Conservation (phyloP, 2,113 vertebrate species). For the Progne subis region DNA sequence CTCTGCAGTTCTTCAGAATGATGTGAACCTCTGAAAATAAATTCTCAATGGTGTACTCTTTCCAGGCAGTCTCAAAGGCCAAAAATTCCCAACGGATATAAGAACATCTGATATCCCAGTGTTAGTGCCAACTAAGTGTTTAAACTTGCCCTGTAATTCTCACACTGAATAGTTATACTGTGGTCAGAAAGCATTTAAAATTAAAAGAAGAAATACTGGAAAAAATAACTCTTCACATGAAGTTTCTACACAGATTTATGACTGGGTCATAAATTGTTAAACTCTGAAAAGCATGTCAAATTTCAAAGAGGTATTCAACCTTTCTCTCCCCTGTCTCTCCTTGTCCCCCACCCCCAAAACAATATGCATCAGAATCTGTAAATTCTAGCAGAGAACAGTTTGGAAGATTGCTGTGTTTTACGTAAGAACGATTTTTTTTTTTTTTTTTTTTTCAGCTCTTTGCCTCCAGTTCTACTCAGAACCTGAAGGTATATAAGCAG, state of each 20-base stretch:
- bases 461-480: neutral
- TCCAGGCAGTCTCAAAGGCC: neutral
- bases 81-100: neutral
- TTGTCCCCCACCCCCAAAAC: neutral
- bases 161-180: neutral
- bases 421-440: rapidly evolving
- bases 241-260: neutral
- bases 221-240: neutral
- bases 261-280: neutral
- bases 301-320: neutral
- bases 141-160: neutral
- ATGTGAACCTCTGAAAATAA: neutral
- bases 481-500: constrained; percentile 21
- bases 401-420: rapidly evolving
- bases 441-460: neutral
- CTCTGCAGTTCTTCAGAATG: neutral
- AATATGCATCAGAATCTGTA: neutral
- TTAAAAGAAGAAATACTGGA: neutral
- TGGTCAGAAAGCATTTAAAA: neutral
- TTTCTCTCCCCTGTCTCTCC: neutral
- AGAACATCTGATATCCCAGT: neutral
- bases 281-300: neutral
- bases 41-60: neutral
- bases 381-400: neutral
- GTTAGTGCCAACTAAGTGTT: neutral